A percentile compares a stretch with the other conserved stretches of the same genome.
These are phyloP conservation scores for Miichthys miiuy DNA, from an alignment of 2,797 vertebrate genomes.

Conservation along the genomic window DNA sequence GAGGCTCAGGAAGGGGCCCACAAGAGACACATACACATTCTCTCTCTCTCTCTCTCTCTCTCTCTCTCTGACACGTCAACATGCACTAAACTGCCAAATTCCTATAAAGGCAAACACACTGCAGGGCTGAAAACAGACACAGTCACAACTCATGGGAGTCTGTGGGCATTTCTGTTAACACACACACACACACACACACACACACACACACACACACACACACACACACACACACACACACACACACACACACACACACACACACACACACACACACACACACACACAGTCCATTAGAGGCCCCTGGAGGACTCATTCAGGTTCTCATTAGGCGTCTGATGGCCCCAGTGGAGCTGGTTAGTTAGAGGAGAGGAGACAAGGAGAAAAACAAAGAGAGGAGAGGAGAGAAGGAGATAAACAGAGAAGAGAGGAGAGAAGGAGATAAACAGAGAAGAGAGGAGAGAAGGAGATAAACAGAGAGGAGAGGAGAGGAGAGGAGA, in stretches of 20 bases:
- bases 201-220: conserved; percentile 6
- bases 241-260: conserved; percentile 12
- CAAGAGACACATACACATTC: neutral
- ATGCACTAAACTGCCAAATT: conserved; percentile 64
- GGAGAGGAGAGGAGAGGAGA: neutral
- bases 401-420: neutral
- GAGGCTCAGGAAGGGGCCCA: conserved; percentile 39
- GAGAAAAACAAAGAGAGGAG: neutral
- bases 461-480: neutral
- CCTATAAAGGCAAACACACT: conserved; percentile 56
- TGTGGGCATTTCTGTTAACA: conserved; percentile 24
- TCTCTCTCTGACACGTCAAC: conserved; percentile 23
- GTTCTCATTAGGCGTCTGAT: conserved; percentile 60
- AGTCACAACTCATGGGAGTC: conserved; percentile 35
- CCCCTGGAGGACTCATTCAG: conserved; percentile 49
- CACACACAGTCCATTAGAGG: conserved; percentile 43
- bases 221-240: conserved; percentile 10
- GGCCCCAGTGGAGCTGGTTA: conserved; percentile 25
- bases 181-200: conserved; percentile 29
- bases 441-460: neutral
- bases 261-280: conserved; percentile 10
- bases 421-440: neutral
- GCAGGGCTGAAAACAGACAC: conserved; percentile 61
- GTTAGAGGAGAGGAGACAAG: conserved; percentile 18
- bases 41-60: neutral